Evolutionary conservation across 2,888 invertebrate genomes (phyloP).

Genomic region (Dasypolia templi): DNA sequence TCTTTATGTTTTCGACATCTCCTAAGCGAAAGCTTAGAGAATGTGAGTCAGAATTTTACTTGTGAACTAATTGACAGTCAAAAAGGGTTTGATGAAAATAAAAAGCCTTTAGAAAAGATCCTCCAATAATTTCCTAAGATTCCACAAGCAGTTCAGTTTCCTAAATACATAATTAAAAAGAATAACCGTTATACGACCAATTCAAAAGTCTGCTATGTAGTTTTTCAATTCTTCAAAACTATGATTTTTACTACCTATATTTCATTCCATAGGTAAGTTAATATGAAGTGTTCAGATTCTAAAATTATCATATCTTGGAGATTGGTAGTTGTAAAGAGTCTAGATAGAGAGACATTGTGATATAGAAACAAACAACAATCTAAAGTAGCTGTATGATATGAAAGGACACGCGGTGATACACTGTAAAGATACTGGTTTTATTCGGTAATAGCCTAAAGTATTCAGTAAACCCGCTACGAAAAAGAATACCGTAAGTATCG

Average conservation of each 20-base stretch:
- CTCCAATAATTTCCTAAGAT: not conserved
- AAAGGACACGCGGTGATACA: slow-evolving; percentile 15
- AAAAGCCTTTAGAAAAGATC: not conserved
- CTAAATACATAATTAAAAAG: too few relatives aligned
- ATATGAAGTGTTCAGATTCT: not conserved
- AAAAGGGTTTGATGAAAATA: not conserved
- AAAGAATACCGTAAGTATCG: not conserved
- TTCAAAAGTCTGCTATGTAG: not conserved
- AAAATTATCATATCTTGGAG: slow-evolving; percentile 15
- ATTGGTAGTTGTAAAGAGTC: slow-evolving; percentile 24
- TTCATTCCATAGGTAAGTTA: not conserved
- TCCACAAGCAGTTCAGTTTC: not conserved
- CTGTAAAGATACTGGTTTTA: not conserved
- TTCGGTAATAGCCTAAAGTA: not conserved
- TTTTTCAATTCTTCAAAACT: not conserved
- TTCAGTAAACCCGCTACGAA: not conserved
- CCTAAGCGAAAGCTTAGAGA: not conserved
- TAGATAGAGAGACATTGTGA: slow-evolving; percentile 23
- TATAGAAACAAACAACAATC: slow-evolving; percentile 10
- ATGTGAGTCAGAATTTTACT: not conserved
- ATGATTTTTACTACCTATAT: not conserved
- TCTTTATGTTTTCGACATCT: not conserved
- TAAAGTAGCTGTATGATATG: slow-evolving; percentile 32
- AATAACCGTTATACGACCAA: not conserved
- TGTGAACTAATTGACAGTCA: not conserved